Evolutionary conservation across 2,797 vertebrate species (phyloP).

Genomic region (Chanos chanos): DNA sequence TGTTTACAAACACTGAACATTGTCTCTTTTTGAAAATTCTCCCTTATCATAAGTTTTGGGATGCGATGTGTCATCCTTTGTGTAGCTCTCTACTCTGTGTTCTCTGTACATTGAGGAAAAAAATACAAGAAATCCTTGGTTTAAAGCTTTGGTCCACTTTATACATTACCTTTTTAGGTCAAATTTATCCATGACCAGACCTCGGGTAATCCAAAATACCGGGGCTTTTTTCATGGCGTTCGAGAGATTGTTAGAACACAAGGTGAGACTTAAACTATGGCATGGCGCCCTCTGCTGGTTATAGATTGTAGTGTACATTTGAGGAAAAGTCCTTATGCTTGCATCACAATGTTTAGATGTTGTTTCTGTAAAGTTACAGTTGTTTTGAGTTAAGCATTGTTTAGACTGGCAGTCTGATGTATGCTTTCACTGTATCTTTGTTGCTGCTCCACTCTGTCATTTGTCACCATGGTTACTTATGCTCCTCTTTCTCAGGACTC

Average conservation of each 20-base stretch:
- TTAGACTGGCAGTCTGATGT: too few species aligned
- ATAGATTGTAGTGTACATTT: constrained; percentile 13
- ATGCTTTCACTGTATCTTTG: neutral
- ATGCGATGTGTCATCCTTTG: too few species aligned
- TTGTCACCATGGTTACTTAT: neutral
- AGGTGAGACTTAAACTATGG: constrained; percentile 66
- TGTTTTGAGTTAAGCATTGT: too few species aligned
- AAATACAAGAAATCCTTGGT: too few species aligned
- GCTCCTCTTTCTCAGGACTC: constrained; percentile 44
- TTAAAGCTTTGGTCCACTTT: too few species aligned
- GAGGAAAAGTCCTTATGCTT: neutral
- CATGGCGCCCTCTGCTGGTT: constrained; percentile 47
- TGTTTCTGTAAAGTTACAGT: too few species aligned
- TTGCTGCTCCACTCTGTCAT: neutral
- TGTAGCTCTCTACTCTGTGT: too few species aligned
- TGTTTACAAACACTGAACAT: too few species aligned
- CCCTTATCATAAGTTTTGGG: too few species aligned
- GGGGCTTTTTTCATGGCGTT: constrained; percentile 89
- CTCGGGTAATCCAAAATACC: constrained; percentile 86
- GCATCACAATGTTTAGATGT: too few species aligned
- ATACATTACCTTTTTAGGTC: constrained; percentile 70
- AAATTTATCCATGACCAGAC: constrained; percentile 97
- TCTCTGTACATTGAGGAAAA: too few species aligned
- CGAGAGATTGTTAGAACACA: constrained; percentile 83
- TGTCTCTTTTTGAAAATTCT: too few species aligned